phyloP scores from a whole-genome alignment of 2,888 invertebrate genomes.

The Papilio elwesi region DNA sequence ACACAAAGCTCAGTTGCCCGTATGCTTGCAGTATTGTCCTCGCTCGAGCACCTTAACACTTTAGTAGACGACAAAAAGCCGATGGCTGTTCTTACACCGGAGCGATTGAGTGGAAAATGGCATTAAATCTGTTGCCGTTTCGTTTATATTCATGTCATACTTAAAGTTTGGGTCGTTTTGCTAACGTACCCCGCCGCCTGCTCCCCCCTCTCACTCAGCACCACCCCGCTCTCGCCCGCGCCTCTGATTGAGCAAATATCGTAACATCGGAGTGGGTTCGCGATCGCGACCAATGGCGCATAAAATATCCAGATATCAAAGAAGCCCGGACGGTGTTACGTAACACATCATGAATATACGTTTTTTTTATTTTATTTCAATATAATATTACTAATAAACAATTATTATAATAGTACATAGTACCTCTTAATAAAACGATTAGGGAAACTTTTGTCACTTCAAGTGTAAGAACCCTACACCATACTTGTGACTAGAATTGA shows the following conservation, averaged over 20 bases:
- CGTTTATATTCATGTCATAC: constrained; percentile 66
- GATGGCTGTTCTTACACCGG: background rate
- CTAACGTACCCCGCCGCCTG: background rate
- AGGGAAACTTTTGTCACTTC: no score
- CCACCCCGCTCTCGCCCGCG: constrained; percentile 42
- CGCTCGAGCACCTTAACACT: background rate
- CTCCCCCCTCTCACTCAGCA: background rate
- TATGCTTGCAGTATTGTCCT: no score
- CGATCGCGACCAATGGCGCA: constrained; percentile 70
- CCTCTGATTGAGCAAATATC: constrained; percentile 70
- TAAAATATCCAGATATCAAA: constrained; percentile 67
- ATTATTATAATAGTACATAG: no score
- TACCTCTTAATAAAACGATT: no score
- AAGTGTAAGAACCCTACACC: no score
- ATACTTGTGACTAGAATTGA: no score
- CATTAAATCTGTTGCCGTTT: constrained; percentile 56
- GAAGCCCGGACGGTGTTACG: constrained; percentile 54
- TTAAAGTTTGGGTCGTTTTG: constrained; percentile 38
- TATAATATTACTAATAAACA: no score
- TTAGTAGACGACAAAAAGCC: background rate
- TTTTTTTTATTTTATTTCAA: no score
- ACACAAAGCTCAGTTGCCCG: no score
- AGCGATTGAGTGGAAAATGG: constrained; percentile 45
- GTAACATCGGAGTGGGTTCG: constrained; percentile 54
- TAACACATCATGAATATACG: constrained; percentile 21